Conservation (phyloP, 2,113 vertebrate species). For the Centropus unirufus region DNA sequence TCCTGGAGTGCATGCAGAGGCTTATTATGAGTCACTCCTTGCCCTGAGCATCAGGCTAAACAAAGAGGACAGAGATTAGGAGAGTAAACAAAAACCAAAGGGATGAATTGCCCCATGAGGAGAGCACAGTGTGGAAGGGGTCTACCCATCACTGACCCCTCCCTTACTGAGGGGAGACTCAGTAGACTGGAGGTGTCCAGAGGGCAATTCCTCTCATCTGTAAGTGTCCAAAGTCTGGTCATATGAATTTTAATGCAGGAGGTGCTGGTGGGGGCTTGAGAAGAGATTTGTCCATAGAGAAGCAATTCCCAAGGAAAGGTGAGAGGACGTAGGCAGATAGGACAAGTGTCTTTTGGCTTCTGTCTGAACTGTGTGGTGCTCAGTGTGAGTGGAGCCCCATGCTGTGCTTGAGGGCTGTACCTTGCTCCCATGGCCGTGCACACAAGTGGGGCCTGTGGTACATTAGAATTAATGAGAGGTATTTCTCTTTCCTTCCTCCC, state of each 20-base stretch:
- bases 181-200: background rate
- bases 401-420: fast-evolving
- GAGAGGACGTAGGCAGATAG: background rate
- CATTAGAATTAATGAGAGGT: background rate
- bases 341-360: background rate
- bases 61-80: background rate
- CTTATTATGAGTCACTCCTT: background rate
- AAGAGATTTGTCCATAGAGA: background rate
- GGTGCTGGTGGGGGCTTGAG: background rate
- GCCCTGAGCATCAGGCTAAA: background rate
- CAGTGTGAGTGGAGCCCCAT: background rate
- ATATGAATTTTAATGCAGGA: background rate
- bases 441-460: background rate
- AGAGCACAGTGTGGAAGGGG: background rate
- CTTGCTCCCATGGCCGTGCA: too few species aligned
- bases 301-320: background rate
- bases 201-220: background rate
- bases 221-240: background rate
- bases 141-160: background rate
- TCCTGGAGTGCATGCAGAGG: background rate
- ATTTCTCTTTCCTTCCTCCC: background rate
- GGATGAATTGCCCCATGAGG: background rate
- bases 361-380: fast-evolving
- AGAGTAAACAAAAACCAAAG: background rate
- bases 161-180: too few species aligned